Evolutionary conservation across 92 coral and sea anemone genomes (phyloP), one percentile per base, ranked within the genome.

Genomic region (Muricea muricata): DNA sequence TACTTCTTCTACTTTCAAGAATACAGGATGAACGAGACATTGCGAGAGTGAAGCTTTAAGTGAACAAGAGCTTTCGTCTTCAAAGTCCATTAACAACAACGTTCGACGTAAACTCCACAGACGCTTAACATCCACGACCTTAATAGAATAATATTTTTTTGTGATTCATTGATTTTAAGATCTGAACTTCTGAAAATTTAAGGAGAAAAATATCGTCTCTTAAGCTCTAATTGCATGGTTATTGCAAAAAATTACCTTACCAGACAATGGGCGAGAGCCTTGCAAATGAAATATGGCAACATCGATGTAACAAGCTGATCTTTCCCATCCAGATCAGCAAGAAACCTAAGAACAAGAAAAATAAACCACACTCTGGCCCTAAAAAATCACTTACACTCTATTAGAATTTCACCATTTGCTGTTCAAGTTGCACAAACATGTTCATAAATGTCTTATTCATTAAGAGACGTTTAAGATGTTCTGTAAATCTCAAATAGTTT

Each of bases 261-360:
- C 40, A 75, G 69, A 73, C 95, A 93, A 46, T 87, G 85, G 66
- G 89, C 85, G 20, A 96, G 92, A 75, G 94, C 87, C 74, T 91
- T 84, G 28, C 86, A 90, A 12, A 96, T 74, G 37, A 93, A 84
- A 69, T 90, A 96, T 5, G 97, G 98, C 52, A 96, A 41, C 40
- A 97, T 88, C 13, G 92, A 86, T 0, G 98, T 96, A 66, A 96
- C 92, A 58, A 96, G 94, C 60, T 96, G 94, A 23, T 96, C 98
- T 81, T 92, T 93, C 30, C 98, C 98, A 48, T 93, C 98, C 40
- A 96, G 45, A 21, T 83, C 98, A 86, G 93, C 89, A 18, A 87
- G 63, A 84, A 96, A 91, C 98, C 98, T 96, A 78, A 55, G n/a
- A n/a, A n/a, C n/a, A n/a, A n/a, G n/a, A n/a, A n/a, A n/a, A n/a